Conservation (phyloP, 2,888 invertebrate genomes). For the Erannis defoliaria region DNA sequence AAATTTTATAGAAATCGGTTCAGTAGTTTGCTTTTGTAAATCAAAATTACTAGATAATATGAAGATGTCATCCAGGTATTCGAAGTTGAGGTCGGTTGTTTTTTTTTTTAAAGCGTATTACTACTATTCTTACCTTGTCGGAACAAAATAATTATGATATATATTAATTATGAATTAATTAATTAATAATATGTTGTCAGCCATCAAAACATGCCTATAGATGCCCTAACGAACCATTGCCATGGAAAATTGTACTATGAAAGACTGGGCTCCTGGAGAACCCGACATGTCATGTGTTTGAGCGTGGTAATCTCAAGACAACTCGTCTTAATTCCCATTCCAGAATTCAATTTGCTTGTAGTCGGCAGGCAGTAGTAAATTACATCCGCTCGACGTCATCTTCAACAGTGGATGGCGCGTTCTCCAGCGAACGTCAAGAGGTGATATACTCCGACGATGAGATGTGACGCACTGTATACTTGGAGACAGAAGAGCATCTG, state of each 20-base stretch:
- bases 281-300: conserved; percentile 1
- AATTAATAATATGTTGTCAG: too few species aligned
- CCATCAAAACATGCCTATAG: too few species aligned
- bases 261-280: neutral
- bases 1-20: too few species aligned
- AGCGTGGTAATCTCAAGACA: conserved; percentile 24
- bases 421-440: conserved; percentile 34
- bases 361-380: conserved; percentile 35
- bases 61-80: too few species aligned
- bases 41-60: too few species aligned
- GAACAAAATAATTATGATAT: too few species aligned
- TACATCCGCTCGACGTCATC: conserved; percentile 41
- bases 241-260: neutral
- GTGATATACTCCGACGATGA: conserved; percentile 34
- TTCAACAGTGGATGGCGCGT: conserved; percentile 33
- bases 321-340: conserved; percentile 31
- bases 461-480: conserved; percentile 16
- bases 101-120: too few species aligned
- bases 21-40: too few species aligned
- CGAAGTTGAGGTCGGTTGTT: too few species aligned
- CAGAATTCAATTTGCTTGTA: conserved; percentile 45
- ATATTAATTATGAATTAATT: too few species aligned
- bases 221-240: too few species aligned
- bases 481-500: conserved; percentile 6
- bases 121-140: too few species aligned